These are phyloP conservation scores for Trissoscelio sp. DNA, from an alignment of 2,888 invertebrate genomes.

Conservation along the genomic window DNA sequence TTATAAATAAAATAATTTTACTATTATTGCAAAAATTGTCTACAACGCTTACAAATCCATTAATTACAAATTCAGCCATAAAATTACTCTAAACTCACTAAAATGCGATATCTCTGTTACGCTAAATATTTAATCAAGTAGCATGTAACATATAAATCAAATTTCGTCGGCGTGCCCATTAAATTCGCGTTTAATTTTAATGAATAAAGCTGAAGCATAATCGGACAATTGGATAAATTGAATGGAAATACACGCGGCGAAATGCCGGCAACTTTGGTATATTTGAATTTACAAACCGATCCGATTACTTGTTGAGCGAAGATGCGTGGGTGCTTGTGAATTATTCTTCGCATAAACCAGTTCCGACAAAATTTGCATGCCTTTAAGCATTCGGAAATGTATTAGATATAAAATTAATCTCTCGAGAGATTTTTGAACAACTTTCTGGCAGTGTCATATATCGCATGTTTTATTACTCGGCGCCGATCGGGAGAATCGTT, in stretches of 20 bases:
- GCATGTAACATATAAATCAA: slow-evolving; percentile 9
- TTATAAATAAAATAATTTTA: too few species aligned
- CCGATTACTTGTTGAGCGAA: slow-evolving; percentile 54
- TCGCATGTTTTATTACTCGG: slow-evolving; percentile 21
- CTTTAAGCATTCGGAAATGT: background rate
- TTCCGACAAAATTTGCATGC: background rate
- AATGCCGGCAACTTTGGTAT: slow-evolving; percentile 11
- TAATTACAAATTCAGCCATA: too few species aligned
- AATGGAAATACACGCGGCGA: slow-evolving; percentile 24
- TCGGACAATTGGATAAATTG: slow-evolving; percentile 28
- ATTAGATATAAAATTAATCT: too few species aligned
- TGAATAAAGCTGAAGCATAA: slow-evolving; percentile 18
- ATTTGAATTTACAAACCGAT: slow-evolving; percentile 51
- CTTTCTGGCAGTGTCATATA: slow-evolving; percentile 3
- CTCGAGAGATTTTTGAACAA: background rate
- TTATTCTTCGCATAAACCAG: slow-evolving; percentile 25
- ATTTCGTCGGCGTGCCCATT: slow-evolving; percentile 3
- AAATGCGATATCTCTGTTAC: background rate
- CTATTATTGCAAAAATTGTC: too few species aligned
- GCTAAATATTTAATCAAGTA: slow-evolving; percentile 13
- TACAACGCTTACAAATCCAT: too few species aligned
- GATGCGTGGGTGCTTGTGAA: slow-evolving; percentile 24
- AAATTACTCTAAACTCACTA: background rate
- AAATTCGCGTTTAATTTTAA: slow-evolving; percentile 19
- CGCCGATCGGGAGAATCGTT: slow-evolving; percentile 30